Conservation (phyloP, 2,888 invertebrate species). For the Melangyna quadrimaculata region DNA sequence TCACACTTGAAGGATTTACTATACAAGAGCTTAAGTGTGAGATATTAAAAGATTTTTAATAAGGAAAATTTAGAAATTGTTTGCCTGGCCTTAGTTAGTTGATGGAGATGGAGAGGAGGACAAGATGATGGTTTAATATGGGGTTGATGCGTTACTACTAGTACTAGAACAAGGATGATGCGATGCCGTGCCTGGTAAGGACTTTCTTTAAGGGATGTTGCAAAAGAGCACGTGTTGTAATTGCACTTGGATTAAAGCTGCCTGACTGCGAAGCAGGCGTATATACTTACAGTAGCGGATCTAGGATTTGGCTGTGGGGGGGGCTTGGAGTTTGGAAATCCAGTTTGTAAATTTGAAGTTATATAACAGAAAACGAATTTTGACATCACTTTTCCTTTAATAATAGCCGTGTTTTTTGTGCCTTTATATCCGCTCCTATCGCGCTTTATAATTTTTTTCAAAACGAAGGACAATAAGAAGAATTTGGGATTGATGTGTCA, state of each 20-base stretch:
- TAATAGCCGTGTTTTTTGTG: too few species aligned
- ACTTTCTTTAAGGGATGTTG: constrained; percentile 19
- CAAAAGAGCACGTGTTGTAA: constrained; percentile 57
- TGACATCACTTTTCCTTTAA: too few species aligned
- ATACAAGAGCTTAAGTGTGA: constrained; percentile 57
- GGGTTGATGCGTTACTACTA: too few species aligned
- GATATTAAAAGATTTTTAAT: constrained; percentile 71
- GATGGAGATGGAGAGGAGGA: neutral
- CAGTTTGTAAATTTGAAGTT: too few species aligned
- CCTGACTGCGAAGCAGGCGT: constrained; percentile 7
- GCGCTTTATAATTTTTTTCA: too few species aligned
- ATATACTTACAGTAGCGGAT: too few species aligned
- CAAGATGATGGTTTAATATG: neutral
- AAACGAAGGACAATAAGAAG: too few species aligned
- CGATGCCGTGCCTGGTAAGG: constrained; percentile 42
- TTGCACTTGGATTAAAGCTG: constrained; percentile 59
- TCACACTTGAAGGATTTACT: constrained; percentile 54
- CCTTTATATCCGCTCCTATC: too few species aligned
- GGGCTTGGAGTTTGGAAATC: too few species aligned
- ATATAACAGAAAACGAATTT: too few species aligned
- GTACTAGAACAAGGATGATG: constrained; percentile 40
- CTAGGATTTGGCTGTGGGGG: too few species aligned
- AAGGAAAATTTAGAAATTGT: constrained; percentile 56
- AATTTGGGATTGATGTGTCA: too few species aligned
- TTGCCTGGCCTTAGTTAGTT: constrained; percentile 34